Conservation (phyloP, 2,797 vertebrate genomes). For the Galago senegalensis region DNA sequence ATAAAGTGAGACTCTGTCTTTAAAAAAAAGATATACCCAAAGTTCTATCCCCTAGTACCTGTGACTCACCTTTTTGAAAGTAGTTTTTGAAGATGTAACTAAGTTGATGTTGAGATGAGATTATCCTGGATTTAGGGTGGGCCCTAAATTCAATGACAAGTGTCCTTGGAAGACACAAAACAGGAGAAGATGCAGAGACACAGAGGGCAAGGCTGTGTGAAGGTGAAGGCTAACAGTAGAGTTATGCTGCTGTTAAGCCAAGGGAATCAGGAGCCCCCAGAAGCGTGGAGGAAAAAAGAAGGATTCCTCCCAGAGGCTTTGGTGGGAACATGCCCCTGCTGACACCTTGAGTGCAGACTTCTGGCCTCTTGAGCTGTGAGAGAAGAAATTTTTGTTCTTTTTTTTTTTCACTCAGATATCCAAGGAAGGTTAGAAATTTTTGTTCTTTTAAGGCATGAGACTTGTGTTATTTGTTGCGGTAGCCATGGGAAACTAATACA, state of each 20-base stretch:
- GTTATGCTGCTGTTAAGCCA: neutral
- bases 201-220: neutral
- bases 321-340: neutral
- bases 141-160: neutral
- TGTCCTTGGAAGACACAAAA: neutral
- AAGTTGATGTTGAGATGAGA: neutral
- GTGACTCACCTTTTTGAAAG: neutral
- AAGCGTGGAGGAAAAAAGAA: neutral
- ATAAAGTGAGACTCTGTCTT: too few relatives aligned
- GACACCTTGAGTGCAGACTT: neutral
- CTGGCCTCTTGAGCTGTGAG: neutral
- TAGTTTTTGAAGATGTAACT: neutral
- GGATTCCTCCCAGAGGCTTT: neutral
- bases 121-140: neutral
- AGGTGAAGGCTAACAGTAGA: neutral
- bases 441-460: neutral
- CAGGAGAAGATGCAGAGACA: neutral
- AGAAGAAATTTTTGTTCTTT: neutral
- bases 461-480: neutral
- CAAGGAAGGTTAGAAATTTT: neutral
- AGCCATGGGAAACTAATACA: neutral
- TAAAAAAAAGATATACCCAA: neutral
- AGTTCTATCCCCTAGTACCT: neutral
- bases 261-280: neutral
- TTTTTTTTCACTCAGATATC: too few relatives aligned